Evolutionary conservation across 1,140 invertebrate genomes (phyloP), one percentile per base, ranked within the genome.

Genomic region (Drosophila persimilis): DNA sequence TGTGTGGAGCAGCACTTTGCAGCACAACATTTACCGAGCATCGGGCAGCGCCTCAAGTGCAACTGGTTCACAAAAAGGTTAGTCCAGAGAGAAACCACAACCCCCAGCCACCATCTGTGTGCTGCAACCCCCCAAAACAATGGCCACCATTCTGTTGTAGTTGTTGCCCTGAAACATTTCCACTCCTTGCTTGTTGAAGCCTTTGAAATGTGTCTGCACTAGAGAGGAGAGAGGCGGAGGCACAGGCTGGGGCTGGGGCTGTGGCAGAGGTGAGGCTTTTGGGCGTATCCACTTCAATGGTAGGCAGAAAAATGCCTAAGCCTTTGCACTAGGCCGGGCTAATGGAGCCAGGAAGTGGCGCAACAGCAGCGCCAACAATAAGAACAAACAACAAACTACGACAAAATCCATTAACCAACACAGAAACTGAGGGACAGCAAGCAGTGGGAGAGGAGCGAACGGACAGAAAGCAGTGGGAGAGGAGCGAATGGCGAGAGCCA

Each of bases 141-240:
- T 76, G 73, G 64, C 57, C 56, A 60, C 56, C 73, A 70, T 70
- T 76, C 56, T 62, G 62, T 54, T 76, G 73, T 56, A 70, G 63
- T 60, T 76, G 73, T 52, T 76, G 63, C 26, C 64, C 35, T 69
- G 52, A 60, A 76, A 76, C 73, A 76, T 64, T 64, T 64, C 45
- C 70, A 73, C 67, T 65, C 75, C 55, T 47, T 20, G 44, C 41
- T 57, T 66, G 70, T 55, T 75, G 73, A 76, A 76, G 52, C 73
- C 73, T 76, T 76, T 62, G 26, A 76, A 76, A 76, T 76, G 73
- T 70, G 56, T 76, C 63, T 76, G 46, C 44, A 39, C 63, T 35
- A 55, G 55, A 2, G 35, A 2, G 6, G 39, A 31, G 35, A 55
- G 39, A 24, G 35, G 17, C 31, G 8, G 4, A 17, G 47, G 43